Percentiles rank a stretch among this genome's conserved stretches.
phyloP scores from a whole-genome alignment of 2,888 invertebrate genomes.

The Scaptomyza parva region DNA sequence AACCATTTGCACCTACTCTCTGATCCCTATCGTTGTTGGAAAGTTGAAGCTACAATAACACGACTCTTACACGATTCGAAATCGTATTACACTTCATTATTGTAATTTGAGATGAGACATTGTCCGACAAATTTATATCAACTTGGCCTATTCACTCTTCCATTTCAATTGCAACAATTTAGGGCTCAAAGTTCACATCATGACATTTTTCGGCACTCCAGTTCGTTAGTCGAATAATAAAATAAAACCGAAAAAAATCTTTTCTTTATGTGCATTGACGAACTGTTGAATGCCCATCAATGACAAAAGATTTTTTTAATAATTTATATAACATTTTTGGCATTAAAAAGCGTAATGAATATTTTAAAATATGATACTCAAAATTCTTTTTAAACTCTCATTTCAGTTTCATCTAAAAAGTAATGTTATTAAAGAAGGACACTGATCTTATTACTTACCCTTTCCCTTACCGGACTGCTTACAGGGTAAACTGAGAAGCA shows the following conservation, averaged over 20 bases:
- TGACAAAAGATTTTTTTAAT: not conserved
- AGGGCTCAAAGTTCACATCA: constrained; percentile 8
- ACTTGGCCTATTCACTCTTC: not conserved
- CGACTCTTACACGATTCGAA: constrained; percentile 4
- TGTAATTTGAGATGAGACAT: constrained; percentile 23
- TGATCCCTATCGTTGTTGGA: not conserved
- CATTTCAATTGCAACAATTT: constrained; percentile 9
- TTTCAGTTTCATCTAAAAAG: too few relatives aligned
- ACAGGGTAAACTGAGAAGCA: constrained; percentile 6
- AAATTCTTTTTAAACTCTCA: too few relatives aligned
- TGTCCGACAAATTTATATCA: constrained; percentile 9
- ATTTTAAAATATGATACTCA: too few relatives aligned
- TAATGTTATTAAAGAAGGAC: too few relatives aligned
- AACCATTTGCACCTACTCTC: constrained; percentile 1
- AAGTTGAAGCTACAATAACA: not conserved
- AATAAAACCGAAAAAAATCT: constrained; percentile 2
- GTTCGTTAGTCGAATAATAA: not conserved
- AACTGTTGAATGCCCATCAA: not conserved
- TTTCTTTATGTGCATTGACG: too few relatives aligned
- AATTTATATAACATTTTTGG: too few relatives aligned
- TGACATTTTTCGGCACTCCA: constrained; percentile 5
- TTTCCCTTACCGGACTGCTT: not conserved
- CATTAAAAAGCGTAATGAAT: too few relatives aligned
- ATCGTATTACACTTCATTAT: constrained; percentile 41
- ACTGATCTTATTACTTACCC: too few relatives aligned